phyloP scores from a whole-genome alignment of 2,797 vertebrate genomes.

The Pseudomugil tenellus region DNA sequence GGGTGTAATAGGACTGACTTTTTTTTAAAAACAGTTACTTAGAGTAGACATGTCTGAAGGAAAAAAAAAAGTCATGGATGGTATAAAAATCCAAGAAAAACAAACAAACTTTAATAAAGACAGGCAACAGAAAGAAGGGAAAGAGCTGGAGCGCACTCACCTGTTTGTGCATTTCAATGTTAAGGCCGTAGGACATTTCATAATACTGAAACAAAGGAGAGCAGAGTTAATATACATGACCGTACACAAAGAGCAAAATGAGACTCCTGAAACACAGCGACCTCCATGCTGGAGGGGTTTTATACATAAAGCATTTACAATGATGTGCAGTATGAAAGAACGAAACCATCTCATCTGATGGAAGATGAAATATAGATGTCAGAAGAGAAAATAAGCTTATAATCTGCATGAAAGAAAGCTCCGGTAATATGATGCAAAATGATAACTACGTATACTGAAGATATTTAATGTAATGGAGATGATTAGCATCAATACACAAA shows the following conservation, averaged over 20 bases:
- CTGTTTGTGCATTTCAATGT: constrained; percentile 87
- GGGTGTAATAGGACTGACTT: too few species aligned
- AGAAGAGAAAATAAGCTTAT: not conserved
- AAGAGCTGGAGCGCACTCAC: constrained; percentile 60
- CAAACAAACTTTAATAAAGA: constrained; percentile 9
- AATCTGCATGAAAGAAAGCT: not conserved
- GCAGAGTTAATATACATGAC: constrained; percentile 13
- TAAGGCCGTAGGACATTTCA: constrained; percentile 86
- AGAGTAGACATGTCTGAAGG: constrained; percentile 9
- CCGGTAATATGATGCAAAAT: not conserved
- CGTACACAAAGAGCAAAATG: not conserved
- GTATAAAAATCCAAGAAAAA: constrained; percentile 9
- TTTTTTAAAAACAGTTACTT: constrained; percentile 20
- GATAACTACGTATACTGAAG: not conserved
- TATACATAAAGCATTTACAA: constrained; percentile 5
- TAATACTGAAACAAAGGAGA: constrained; percentile 81
- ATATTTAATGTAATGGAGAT: not conserved
- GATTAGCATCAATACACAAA: not conserved
- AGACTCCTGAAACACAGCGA: not conserved
- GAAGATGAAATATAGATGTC: constrained; percentile 1
- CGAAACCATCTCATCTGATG: not conserved
- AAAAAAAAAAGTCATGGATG: constrained; percentile 7
- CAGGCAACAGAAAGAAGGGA: not conserved
- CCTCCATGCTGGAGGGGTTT: not conserved
- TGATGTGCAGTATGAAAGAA: not conserved